phyloP scores from a whole-genome alignment of 2,797 vertebrate species.

The Paratrypauchen microcephalus region DNA sequence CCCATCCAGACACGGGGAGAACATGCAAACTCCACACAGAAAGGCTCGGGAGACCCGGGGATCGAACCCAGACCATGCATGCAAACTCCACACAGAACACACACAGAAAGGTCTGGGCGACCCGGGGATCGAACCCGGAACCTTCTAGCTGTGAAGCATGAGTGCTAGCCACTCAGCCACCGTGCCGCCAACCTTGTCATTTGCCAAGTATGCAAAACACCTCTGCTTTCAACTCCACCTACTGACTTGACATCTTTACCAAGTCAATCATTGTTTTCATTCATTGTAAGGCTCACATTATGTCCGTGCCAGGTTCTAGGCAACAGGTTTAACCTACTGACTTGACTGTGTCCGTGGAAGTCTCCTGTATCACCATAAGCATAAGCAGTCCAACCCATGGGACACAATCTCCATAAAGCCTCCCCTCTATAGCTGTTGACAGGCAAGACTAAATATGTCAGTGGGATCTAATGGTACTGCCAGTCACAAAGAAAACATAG shows the following conservation, averaged over 20 bases:
- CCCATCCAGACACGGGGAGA: no score
- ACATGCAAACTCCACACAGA: no score
- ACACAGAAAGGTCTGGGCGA: no score
- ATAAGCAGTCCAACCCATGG: conserved; percentile 25
- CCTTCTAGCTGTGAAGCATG: no score
- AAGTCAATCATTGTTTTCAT: background rate
- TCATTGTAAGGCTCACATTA: background rate
- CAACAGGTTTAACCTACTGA: background rate
- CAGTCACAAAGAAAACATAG: conserved; percentile 44
- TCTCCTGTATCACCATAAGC: conserved; percentile 19
- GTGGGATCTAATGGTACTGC: conserved; percentile 48
- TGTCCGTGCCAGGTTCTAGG: background rate
- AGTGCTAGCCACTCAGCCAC: no score
- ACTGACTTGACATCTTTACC: no score
- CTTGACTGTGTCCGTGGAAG: background rate
- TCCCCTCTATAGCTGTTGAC: conserved; percentile 53
- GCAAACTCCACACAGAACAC: no score
- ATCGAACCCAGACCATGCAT: no score
- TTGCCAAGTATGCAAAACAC: background rate
- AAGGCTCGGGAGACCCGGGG: no score
- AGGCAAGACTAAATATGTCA: conserved; percentile 57
- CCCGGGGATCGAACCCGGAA: no score
- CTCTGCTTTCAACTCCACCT: background rate
- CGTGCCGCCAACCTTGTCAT: background rate
- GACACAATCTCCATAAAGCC: conserved; percentile 49